Base-by-base conservation (phyloP, 2,113 vertebrate genomes). In the Mesitornis unicolor region DNA sequence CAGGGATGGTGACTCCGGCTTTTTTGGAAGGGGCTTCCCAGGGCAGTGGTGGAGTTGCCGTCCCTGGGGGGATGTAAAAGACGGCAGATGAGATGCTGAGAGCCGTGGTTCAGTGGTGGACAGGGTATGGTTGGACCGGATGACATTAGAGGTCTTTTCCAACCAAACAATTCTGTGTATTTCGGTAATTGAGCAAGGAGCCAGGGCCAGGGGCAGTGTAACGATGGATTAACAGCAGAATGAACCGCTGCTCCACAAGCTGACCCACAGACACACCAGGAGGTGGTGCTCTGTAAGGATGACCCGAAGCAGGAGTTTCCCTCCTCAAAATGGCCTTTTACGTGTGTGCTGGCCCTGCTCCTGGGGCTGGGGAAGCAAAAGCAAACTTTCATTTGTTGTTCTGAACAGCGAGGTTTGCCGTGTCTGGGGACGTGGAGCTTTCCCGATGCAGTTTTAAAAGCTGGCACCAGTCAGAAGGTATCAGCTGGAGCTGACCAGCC, bases 381-480 rank as follows among this genome's bases (percentile, higher is more conserved):
- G 6, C 63, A 15, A 15, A 21, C 33, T n/a, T 19, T 2, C 7
- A 18, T 16, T 14, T 15, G 40, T 10, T 10, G 40, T 35, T 54
- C 35, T 8, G 21, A 42, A 26, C 35, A 7, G 16, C 2, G 2
- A 21, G 2, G 5, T 13, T 19, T 35, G 61, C 47, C 1, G 2
- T 17, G 47, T 9, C 36, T 16, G 7, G 61, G 21, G 75, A 20
- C 60, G 38, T 1, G 75, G 68, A 2, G 26, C n/a, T 26, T 48
- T 81, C 54, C 48, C 3, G 0, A 1, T 2, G 26, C 42, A 1
- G 10, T 28, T 28, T 31, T 5, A 25, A 29, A 21, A 16, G 40
- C 8, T 1, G 2, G n/a, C 0, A 1, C 10, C 31, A 3, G 4
- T 4, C 35, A 8, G 29, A 40, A 25, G 16, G 2, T 4, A 4